Evolutionary conservation across 64 coral and sea anemone genomes (phyloP), one percentile per base, ranked within the genome.

Genomic region (Montipora efflorescens): DNA sequence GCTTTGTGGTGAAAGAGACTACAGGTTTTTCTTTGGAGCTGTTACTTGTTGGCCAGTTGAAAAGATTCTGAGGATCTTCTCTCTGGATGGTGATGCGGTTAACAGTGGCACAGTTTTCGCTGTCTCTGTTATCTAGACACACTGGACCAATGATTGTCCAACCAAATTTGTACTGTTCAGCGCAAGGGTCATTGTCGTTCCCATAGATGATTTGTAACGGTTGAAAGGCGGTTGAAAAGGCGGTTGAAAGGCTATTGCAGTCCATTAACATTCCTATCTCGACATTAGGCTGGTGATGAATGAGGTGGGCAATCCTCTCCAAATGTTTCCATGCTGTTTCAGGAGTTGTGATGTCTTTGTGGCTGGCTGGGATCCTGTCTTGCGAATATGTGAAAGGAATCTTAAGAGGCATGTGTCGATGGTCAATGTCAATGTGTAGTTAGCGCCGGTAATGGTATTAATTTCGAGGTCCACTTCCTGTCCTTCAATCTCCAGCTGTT

Each of bases 181-280:
- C 90, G 79, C 90, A 91, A n/a, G 90, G 90, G 5, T 91, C 90
- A 4, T 91, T 58, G 43, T 81, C 78, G 1, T 19, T 10, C 0
- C 90, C 79, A 43, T 67, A 81, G 1, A 91, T 91, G 47, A 91
- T 74, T 3, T 28, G 45, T 5, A 74, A 20, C 0, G 78, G 77
- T 47, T 91, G 89, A 48, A 91, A 81, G 78, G 89, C 61, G 1
- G 25, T 25, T 25, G 25, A 25, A 25, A 25, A 25, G 25, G 25
- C 25, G 25, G 25, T 25, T 7, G 89, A 45, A 6, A 77, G 77
- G 7, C 73, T 79, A 22, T 91, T 91, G 8, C 89, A 58, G 45
- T 78, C 89, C 21, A 91, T 91, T n/a, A 91, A 23, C 67, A 91
- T 19, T 81, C 77, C 89, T 47, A 91, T 91, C 62, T 91, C 87